These are phyloP conservation scores for Fulica atra DNA, from an alignment of 2,113 vertebrate genomes.

Conservation along the genomic window DNA sequence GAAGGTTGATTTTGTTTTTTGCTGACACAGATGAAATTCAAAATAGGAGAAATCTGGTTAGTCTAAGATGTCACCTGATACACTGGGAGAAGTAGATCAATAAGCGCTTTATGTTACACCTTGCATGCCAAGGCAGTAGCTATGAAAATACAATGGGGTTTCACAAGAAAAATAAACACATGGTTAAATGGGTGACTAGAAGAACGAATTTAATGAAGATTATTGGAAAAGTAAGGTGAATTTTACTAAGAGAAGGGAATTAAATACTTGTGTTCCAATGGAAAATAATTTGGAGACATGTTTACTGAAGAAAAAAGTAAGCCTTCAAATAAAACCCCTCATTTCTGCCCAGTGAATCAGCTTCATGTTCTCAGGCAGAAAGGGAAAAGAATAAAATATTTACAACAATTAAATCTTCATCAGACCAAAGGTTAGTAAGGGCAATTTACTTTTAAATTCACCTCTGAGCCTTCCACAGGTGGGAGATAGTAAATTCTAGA, in stretches of 20 bases:
- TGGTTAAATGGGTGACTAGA: constrained; percentile 1
- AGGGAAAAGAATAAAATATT: background rate
- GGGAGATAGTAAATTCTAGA: constrained; percentile 27
- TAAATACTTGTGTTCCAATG: background rate
- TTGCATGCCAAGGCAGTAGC: constrained; percentile 4
- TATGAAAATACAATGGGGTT: constrained; percentile 11
- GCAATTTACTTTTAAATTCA: background rate
- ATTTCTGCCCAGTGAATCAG: background rate
- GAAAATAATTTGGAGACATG: background rate
- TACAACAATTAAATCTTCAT: background rate
- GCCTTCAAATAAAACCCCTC: background rate
- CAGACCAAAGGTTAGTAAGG: background rate
- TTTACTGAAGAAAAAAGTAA: background rate
- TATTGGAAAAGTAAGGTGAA: background rate
- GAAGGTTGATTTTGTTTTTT: background rate
- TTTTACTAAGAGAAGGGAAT: background rate
- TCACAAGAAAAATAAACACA: background rate
- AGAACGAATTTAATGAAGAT: background rate
- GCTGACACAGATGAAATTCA: constrained; percentile 41
- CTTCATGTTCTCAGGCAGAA: background rate
- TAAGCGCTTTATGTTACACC: constrained; percentile 32
- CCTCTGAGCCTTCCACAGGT: background rate
- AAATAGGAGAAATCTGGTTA: constrained; percentile 44
- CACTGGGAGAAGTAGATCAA: constrained; percentile 13
- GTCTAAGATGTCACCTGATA: constrained; percentile 19